Conservation (phyloP, 35 echinoderm and acorn worm species). For the Amphiura filiformis region DNA sequence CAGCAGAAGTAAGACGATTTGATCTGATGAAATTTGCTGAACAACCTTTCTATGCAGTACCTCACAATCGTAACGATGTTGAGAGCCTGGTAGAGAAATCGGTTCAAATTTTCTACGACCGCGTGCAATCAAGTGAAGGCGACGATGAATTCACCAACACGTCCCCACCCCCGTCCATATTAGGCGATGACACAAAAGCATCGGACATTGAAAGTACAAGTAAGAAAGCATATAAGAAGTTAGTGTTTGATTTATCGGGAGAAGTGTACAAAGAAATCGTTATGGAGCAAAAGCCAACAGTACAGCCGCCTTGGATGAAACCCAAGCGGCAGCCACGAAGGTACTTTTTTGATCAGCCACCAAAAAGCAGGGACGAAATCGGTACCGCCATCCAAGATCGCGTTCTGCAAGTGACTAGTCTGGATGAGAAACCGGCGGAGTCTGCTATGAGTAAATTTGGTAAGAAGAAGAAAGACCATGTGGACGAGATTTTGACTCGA, state of each 20-base stretch:
- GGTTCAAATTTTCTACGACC: conserved; percentile 65
- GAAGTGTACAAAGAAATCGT: conserved; percentile 78
- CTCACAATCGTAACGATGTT: conserved; percentile 88
- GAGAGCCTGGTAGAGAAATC: conserved; percentile 49
- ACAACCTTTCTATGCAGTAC: conserved; percentile 91
- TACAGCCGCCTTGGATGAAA: conserved; percentile 90
- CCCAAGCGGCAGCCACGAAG: conserved; percentile 76
- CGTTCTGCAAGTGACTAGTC: conserved; percentile 40
- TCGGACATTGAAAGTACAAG: conserved; percentile 94
- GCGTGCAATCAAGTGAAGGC: conserved; percentile 27
- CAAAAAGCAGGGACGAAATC: conserved; percentile 49
- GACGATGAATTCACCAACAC: neutral
- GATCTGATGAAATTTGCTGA: conserved; percentile 83
- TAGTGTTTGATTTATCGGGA: conserved; percentile 79
- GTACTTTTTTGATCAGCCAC: conserved; percentile 64
- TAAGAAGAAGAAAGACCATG: conserved; percentile 96
- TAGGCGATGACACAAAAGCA: conserved; percentile 81
- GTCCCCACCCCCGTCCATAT: conserved; percentile 36
- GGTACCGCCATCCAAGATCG: conserved; percentile 35
- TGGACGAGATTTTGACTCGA: conserved; percentile 90
- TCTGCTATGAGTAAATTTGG: conserved; percentile 28
- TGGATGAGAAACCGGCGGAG: conserved; percentile 35
- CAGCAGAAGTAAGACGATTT: conserved; percentile 34
- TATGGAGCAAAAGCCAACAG: conserved; percentile 61
- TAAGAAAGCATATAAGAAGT: conserved; percentile 78